Evolutionary conservation across 2,888 invertebrate species (phyloP).

Genomic region (Atethmia centrago): DNA sequence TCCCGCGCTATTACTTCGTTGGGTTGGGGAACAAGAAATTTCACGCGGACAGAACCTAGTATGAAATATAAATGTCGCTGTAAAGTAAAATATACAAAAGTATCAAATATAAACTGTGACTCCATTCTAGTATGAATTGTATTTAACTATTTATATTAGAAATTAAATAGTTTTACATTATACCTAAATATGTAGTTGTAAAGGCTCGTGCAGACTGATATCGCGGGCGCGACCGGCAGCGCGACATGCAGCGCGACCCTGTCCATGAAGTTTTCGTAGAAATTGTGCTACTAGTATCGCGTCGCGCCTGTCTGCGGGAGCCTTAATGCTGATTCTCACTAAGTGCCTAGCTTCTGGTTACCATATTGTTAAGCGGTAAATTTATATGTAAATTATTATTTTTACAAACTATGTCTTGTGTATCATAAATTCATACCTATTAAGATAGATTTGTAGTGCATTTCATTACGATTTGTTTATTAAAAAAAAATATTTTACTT

Average conservation of each 20-base stretch:
- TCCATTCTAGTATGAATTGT: constrained; percentile 39
- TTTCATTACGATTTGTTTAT: constrained; percentile 25
- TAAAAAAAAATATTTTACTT: neutral
- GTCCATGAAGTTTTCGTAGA: too few species aligned
- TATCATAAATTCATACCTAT: constrained; percentile 2
- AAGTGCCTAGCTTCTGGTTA: constrained; percentile 80
- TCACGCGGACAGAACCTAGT: too few species aligned
- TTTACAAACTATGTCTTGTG: constrained; percentile 13
- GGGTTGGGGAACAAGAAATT: too few species aligned
- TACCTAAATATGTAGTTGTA: constrained; percentile 46
- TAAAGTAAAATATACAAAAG: constrained; percentile 2
- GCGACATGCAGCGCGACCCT: too few species aligned
- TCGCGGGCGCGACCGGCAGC: too few species aligned
- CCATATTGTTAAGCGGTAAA: constrained; percentile 55
- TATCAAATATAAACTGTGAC: constrained; percentile 19
- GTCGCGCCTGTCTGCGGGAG: too few species aligned
- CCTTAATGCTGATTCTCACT: constrained; percentile 72
- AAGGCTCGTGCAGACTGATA: too few species aligned
- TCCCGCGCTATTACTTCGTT: too few species aligned
- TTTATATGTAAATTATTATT: constrained; percentile 28
- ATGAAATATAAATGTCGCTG: neutral
- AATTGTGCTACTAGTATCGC: too few species aligned
- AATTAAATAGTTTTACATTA: constrained; percentile 35
- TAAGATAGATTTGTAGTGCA: neutral
- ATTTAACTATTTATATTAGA: constrained; percentile 41